Evolutionary conservation across 2,113 vertebrate species (phyloP).

Genomic region (Osmerus mordax): DNA sequence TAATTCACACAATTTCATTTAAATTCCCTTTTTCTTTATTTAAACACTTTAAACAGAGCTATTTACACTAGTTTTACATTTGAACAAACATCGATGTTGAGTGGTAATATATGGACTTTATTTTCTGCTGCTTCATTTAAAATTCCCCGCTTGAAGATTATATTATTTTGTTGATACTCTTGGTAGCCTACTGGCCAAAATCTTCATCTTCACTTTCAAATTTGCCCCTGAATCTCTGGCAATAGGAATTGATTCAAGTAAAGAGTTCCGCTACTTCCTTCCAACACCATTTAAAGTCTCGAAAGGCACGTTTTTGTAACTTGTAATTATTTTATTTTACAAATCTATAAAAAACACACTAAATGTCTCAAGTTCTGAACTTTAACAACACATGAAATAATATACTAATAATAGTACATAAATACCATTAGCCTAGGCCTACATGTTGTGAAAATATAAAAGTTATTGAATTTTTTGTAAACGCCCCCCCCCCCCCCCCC

Average conservation of each 20-base stretch:
- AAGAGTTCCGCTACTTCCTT: not conserved
- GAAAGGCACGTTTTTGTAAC: conserved; percentile 31
- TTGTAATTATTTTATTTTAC: conserved; percentile 13
- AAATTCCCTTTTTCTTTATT: conserved; percentile 15
- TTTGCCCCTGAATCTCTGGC: too few species aligned
- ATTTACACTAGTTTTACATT: not conserved
- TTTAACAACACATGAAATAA: not conserved
- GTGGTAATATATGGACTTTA: too few species aligned
- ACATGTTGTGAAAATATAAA: conserved; percentile 51
- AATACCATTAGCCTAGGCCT: conserved; percentile 47
- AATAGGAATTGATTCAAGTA: not conserved
- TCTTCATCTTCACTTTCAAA: too few species aligned
- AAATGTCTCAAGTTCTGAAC: conserved; percentile 7
- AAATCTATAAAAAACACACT: conserved; percentile 13
- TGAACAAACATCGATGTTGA: too few species aligned
- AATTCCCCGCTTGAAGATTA: too few species aligned
- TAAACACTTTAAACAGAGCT: conserved; percentile 27
- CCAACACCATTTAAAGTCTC: not conserved
- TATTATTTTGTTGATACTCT: too few species aligned
- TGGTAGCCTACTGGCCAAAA: too few species aligned
- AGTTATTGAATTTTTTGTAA: conserved; percentile 28
- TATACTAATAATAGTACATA: not conserved
- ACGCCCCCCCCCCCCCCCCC: conserved; percentile 47
- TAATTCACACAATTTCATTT: not conserved
- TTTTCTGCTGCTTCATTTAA: too few species aligned